Percentiles rank a stretch among this genome's conserved stretches.
phyloP scores from a whole-genome alignment of 2,113 vertebrate genomes.

The Phainopepla nitens region DNA sequence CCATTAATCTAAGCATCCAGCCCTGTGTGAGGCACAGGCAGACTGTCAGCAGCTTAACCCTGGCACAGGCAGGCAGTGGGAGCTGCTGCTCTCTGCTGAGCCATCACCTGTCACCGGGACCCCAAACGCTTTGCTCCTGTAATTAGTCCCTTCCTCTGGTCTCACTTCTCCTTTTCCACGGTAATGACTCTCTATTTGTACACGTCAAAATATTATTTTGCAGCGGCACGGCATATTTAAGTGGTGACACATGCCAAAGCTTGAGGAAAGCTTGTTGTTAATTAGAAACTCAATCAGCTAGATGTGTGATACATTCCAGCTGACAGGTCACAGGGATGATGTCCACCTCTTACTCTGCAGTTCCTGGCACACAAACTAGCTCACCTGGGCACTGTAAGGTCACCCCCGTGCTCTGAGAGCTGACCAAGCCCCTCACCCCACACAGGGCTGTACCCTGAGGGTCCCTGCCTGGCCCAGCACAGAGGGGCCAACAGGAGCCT shows the following conservation, averaged over 20 bases:
- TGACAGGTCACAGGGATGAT: neutral
- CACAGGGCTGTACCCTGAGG: accelerated
- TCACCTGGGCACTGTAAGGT: neutral
- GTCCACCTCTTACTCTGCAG: neutral
- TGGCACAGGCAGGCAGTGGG: neutral
- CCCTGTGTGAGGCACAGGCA: neutral
- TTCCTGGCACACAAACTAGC: neutral
- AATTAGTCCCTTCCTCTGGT: neutral
- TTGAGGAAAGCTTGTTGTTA: conserved; percentile 10
- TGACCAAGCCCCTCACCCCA: neutral
- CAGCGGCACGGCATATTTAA: neutral
- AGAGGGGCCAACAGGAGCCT: neutral
- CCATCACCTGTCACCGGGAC: neutral
- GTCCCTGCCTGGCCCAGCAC: neutral
- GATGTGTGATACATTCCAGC: neutral
- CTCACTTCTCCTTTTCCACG: neutral
- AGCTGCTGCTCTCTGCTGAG: neutral
- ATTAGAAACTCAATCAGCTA: conserved; percentile 6
- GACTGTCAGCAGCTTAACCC: neutral
- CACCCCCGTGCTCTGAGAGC: neutral
- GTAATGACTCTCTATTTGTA: conserved; percentile 7
- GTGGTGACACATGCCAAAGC: neutral
- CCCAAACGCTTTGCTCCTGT: neutral
- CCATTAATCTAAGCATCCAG: neutral
- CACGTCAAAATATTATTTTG: neutral